Percentiles rank a stretch among this genome's conserved stretches.
phyloP scores from a whole-genome alignment of 64 coral and sea anemone species.

The Porites australiensis region DNA sequence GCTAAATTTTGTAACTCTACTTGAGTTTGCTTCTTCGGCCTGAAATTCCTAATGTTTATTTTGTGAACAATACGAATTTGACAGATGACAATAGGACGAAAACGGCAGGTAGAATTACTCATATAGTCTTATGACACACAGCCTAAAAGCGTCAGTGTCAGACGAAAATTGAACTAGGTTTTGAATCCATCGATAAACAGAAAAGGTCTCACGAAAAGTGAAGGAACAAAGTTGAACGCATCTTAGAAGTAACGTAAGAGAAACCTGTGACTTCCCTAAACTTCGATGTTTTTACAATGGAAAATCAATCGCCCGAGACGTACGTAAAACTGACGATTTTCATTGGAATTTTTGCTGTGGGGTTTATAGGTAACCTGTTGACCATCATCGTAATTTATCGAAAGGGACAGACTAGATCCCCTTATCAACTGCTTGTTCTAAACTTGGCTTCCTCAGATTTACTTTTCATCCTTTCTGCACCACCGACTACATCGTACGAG shows the following conservation, averaged over 20 bases:
- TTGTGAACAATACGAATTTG: background rate
- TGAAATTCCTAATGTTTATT: background rate
- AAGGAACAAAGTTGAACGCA: too few species aligned
- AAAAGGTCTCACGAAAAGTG: too few species aligned
- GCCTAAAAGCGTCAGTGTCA: background rate
- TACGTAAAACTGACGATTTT: slow-evolving; percentile 30
- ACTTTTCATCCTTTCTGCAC: slow-evolving; percentile 27
- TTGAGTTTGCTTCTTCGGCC: background rate
- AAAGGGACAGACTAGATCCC: slow-evolving; percentile 37
- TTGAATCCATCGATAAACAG: too few species aligned
- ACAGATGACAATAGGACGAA: background rate
- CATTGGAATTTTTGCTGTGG: slow-evolving; percentile 34
- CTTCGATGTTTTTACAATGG: background rate
- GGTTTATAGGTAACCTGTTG: slow-evolving; percentile 38
- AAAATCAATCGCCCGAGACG: background rate
- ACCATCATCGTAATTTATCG: slow-evolving; percentile 42
- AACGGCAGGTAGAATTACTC: background rate
- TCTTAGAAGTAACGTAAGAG: too few species aligned
- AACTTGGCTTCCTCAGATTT: slow-evolving; percentile 58
- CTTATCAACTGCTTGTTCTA: slow-evolving; percentile 57
- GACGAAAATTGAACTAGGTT: too few species aligned
- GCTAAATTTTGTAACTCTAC: too few species aligned
- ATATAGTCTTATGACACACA: background rate
- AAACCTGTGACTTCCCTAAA: too few species aligned
- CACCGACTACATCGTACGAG: slow-evolving; percentile 1